These are phyloP conservation scores for Mactra quadrangularis DNA, from an alignment of 1,140 invertebrate species.

Conservation along the genomic window DNA sequence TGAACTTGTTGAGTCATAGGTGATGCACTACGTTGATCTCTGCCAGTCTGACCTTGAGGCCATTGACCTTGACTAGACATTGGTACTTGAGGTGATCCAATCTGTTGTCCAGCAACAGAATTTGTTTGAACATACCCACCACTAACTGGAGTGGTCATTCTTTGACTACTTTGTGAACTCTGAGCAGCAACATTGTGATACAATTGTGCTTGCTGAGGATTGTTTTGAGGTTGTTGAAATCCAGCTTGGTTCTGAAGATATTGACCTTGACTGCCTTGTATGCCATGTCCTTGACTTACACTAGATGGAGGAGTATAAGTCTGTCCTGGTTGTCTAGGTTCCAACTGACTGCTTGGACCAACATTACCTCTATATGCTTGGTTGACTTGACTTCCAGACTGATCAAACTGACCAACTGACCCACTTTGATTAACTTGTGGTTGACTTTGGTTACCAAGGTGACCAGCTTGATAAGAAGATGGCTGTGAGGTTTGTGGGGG, in stretches of 20 bases:
- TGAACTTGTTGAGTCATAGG: neutral
- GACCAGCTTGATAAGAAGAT: neutral
- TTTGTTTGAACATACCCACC: neutral
- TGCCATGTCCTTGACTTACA: slow-evolving; percentile 12
- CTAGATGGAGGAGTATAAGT: slow-evolving; percentile 28
- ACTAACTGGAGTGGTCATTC: neutral
- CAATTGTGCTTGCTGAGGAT: slow-evolving; percentile 55
- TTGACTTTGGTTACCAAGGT: neutral
- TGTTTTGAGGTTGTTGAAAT: slow-evolving; percentile 31
- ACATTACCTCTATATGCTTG: neutral
- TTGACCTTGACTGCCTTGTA: neutral
- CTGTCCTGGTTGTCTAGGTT: slow-evolving; percentile 45
- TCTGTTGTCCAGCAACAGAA: neutral
- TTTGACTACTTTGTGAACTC: neutral
- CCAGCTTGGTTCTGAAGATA: slow-evolving; percentile 21
- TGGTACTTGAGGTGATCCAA: neutral
- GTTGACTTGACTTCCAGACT: neutral
- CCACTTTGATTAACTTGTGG: neutral
- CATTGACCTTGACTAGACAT: neutral
- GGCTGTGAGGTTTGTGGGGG: neutral
- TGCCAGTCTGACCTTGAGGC: no score
- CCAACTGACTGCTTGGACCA: neutral
- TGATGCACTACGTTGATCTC: no score
- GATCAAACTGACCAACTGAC: neutral
- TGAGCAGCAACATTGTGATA: slow-evolving; percentile 3